Conservation (phyloP, 2,888 invertebrate genomes). For the Drosophila mimetica region DNA sequence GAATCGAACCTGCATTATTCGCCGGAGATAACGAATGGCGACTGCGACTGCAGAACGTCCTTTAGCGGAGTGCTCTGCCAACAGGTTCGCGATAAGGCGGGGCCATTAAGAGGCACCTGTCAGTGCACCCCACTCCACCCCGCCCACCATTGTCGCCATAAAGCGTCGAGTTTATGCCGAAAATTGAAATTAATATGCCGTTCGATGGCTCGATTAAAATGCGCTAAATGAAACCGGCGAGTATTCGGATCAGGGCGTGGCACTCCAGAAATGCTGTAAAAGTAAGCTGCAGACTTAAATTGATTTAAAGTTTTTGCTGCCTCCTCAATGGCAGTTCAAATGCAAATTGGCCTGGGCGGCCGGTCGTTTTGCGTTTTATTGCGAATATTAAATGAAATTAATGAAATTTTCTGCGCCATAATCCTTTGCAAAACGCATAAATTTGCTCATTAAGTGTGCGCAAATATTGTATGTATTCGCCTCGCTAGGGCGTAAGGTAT, state of each 20-base stretch:
- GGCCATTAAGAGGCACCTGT: slow-evolving; percentile 61
- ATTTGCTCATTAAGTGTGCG: slow-evolving; percentile 76
- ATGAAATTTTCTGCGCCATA: slow-evolving; percentile 81
- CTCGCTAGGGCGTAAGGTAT: slow-evolving; percentile 10
- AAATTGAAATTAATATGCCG: slow-evolving; percentile 69
- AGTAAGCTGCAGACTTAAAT: slow-evolving; percentile 52
- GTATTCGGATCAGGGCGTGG: slow-evolving; percentile 52
- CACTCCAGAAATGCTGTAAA: slow-evolving; percentile 25
- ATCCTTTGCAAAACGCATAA: slow-evolving; percentile 79
- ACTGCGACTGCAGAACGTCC: slow-evolving; percentile 51
- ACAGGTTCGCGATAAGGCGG: slow-evolving; percentile 55
- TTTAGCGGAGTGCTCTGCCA: slow-evolving; percentile 54
- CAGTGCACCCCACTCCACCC: slow-evolving; percentile 4
- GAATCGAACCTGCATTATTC: slow-evolving; percentile 35
- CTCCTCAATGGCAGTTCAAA: slow-evolving; percentile 48
- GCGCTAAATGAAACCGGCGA: slow-evolving; percentile 21
- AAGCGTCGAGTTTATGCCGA: slow-evolving; percentile 69
- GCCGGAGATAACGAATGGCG: slow-evolving; percentile 30
- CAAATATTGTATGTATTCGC: slow-evolving; percentile 59
- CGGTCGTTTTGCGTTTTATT: slow-evolving; percentile 66
- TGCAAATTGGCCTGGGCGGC: slow-evolving; percentile 61
- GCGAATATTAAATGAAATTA: slow-evolving; percentile 79
- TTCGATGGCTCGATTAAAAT: slow-evolving; percentile 47
- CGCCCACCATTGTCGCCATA: slow-evolving; percentile 42
- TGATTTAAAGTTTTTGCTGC: slow-evolving; percentile 63